A percentile compares a stretch with the other conserved stretches of the same genome.
phyloP scores from a whole-genome alignment of 2,113 vertebrate species.

The Pipa parva region DNA sequence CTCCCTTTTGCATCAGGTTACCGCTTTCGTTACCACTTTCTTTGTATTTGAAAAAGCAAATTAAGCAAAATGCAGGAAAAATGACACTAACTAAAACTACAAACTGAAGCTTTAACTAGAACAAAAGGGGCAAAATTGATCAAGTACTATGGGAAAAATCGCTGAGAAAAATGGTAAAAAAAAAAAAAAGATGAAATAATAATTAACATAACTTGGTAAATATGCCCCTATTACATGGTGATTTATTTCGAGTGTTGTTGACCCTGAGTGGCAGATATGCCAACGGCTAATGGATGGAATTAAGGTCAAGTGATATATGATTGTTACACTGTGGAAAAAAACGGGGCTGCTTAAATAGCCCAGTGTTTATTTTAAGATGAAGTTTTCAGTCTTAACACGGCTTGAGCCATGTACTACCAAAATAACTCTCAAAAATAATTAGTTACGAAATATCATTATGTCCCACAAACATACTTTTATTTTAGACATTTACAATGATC shows the following conservation, averaged over 20 bases:
- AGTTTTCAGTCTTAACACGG: background rate
- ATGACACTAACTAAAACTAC: no score
- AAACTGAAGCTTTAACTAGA: no score
- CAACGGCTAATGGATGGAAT: background rate
- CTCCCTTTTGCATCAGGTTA: no score
- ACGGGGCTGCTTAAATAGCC: background rate
- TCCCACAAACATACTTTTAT: background rate
- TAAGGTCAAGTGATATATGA: background rate
- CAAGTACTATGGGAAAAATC: no score
- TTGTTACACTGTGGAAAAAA: background rate
- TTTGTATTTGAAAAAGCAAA: no score
- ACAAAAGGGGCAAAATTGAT: no score
- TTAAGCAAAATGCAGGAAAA: no score
- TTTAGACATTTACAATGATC: background rate
- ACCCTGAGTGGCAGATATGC: background rate
- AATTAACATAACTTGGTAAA: no score
- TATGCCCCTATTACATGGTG: no score
- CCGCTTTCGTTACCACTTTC: no score
- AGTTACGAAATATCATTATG: background rate
- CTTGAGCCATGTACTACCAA: background rate
- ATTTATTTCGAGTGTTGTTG: background rate
- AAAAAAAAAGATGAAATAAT: background rate
- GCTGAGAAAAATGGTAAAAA: background rate
- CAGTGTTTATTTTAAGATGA: background rate
- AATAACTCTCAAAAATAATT: background rate